phyloP scores from a whole-genome alignment of 2,888 invertebrate genomes.

The Pollenia griseotomentosa region DNA sequence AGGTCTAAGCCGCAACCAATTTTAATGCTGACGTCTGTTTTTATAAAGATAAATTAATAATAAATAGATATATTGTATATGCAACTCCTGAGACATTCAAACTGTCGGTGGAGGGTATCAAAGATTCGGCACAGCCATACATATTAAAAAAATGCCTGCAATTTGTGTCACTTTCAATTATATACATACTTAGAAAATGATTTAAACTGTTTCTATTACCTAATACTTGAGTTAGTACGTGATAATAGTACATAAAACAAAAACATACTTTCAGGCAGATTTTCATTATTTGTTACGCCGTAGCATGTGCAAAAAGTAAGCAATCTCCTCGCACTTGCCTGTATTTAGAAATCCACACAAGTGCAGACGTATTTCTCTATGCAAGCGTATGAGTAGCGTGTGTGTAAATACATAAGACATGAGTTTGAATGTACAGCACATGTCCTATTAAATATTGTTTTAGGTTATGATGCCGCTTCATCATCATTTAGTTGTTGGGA shows the following conservation, averaged over 20 bases:
- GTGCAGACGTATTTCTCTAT: not conserved
- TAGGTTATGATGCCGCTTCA: constrained; percentile 40
- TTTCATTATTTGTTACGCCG: constrained; percentile 11
- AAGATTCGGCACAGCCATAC: too few species aligned
- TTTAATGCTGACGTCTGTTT: too few species aligned
- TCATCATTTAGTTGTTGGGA: constrained; percentile 25
- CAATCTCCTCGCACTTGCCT: not conserved
- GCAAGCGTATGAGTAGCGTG: not conserved
- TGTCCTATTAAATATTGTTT: constrained; percentile 32
- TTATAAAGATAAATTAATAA: too few species aligned
- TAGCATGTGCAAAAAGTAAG: constrained; percentile 4
- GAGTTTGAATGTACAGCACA: not conserved
- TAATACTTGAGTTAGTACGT: constrained; percentile 24
- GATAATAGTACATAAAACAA: constrained; percentile 47
- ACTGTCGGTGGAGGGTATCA: too few species aligned
- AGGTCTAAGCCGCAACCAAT: too few species aligned
- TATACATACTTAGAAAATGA: too few species aligned
- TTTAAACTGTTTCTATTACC: not conserved
- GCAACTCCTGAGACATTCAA: too few species aligned
- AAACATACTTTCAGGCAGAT: constrained; percentile 34
- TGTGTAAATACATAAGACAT: not conserved
- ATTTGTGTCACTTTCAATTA: too few species aligned
- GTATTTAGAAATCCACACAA: not conserved
- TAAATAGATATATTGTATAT: too few species aligned
- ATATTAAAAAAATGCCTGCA: too few species aligned